These are phyloP conservation scores for Drosophila oshimai DNA, from an alignment of 1,140 invertebrate genomes.

Conservation along the genomic window DNA sequence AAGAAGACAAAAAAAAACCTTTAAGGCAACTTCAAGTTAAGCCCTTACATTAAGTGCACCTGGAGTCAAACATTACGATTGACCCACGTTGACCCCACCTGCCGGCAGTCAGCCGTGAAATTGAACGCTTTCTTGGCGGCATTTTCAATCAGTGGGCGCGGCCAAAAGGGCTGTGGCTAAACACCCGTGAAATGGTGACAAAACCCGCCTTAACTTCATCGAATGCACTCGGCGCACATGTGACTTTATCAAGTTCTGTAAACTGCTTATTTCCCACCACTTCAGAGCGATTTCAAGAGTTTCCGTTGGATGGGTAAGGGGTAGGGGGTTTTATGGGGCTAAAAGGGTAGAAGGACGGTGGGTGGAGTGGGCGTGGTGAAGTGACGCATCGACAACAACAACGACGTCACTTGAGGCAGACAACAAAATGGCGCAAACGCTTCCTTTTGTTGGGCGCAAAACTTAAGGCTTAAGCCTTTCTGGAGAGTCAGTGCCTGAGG, in stretches of 20 bases:
- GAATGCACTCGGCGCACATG: constrained; percentile 47
- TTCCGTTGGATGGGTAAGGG: background rate
- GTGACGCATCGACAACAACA: constrained; percentile 47
- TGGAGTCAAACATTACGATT: constrained; percentile 2
- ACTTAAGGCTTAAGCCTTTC: constrained; percentile 66
- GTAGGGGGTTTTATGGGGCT: background rate
- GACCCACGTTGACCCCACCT: constrained; percentile 35
- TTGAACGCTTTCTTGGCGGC: constrained; percentile 44
- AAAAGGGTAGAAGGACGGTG: background rate
- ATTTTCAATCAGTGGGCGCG: constrained; percentile 46
- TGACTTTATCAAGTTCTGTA: constrained; percentile 60
- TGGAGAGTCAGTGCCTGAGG: constrained; percentile 49
- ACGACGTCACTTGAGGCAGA: constrained; percentile 48
- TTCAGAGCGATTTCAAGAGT: constrained; percentile 19
- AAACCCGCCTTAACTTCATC: constrained; percentile 20
- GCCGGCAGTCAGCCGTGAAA: constrained; percentile 50
- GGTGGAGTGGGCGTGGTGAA: constrained; percentile 1
- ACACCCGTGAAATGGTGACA: constrained; percentile 51
- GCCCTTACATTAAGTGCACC: background rate
- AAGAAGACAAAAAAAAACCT: no score
- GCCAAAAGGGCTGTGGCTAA: constrained; percentile 22
- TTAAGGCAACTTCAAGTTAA: background rate
- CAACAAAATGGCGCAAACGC: constrained; percentile 57
- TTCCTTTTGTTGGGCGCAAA: constrained; percentile 66
- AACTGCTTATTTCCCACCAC: constrained; percentile 46